Conservation (phyloP, 2,797 vertebrate species). For the Amphiprion clarkii region DNA sequence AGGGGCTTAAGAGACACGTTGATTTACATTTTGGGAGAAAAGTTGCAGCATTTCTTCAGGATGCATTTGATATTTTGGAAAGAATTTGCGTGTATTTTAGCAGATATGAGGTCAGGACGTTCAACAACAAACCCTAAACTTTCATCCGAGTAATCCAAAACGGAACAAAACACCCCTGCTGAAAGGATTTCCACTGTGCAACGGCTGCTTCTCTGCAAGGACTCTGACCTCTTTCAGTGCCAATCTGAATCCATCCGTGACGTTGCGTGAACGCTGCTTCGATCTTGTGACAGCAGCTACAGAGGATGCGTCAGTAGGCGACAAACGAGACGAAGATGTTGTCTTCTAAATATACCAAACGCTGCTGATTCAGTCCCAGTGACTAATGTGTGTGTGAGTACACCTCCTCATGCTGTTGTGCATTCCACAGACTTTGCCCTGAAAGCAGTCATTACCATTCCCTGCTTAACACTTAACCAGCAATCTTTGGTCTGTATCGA, state of each 20-base stretch:
- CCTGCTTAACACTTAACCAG: slow-evolving; percentile 9
- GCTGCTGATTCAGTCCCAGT: slow-evolving; percentile 51
- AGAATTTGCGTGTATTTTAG: too few relatives aligned
- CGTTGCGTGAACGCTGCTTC: not conserved
- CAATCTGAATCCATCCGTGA: slow-evolving; percentile 3
- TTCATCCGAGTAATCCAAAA: too few relatives aligned
- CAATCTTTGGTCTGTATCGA: not conserved
- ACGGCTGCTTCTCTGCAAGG: not conserved
- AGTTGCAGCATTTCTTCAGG: too few relatives aligned
- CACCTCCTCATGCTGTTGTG: slow-evolving; percentile 25
- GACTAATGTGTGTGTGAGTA: slow-evolving; percentile 37
- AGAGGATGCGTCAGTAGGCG: slow-evolving; percentile 14
- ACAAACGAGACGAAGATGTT: slow-evolving; percentile 26
- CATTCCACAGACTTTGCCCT: not conserved
- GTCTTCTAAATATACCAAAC: slow-evolving; percentile 55
- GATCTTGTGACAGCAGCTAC: slow-evolving; percentile 27
- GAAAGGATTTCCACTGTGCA: not conserved
- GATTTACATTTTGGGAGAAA: too few relatives aligned
- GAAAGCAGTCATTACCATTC: slow-evolving; percentile 7
- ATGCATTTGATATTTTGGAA: too few relatives aligned
- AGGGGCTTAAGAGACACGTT: too few relatives aligned
- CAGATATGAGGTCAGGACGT: too few relatives aligned
- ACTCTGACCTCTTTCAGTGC: too few relatives aligned
- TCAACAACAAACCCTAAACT: too few relatives aligned
- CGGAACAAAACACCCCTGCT: not conserved